Evolutionary conservation across 2,888 invertebrate species (phyloP).

Genomic region (Dioctria linearis): DNA sequence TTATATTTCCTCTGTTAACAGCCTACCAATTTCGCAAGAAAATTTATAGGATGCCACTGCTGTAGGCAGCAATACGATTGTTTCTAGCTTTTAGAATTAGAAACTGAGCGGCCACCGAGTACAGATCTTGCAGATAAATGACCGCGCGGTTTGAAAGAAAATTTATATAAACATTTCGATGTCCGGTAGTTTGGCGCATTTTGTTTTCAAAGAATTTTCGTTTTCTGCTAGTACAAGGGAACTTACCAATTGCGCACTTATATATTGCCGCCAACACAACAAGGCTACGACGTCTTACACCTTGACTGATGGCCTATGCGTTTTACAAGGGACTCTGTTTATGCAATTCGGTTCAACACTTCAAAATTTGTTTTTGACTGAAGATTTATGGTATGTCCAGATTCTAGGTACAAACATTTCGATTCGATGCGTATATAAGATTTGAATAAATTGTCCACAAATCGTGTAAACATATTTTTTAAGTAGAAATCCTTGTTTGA

Average conservation of each 20-base stretch:
- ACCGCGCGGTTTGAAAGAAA: not conserved
- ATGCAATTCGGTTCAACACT: not conserved
- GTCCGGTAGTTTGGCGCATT: slow-evolving; percentile 6
- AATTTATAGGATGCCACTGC: slow-evolving; percentile 7
- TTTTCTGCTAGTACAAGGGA: not conserved
- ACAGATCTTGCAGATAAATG: slow-evolving; percentile 23
- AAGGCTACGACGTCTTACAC: not conserved
- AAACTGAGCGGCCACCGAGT: slow-evolving; percentile 1
- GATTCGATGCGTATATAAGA: not conserved
- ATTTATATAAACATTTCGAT: not conserved
- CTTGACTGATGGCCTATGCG: slow-evolving; percentile 8
- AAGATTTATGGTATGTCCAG: slow-evolving; percentile 1
- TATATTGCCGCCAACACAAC: not conserved
- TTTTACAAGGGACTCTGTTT: not conserved
- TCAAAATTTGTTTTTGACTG: not conserved
- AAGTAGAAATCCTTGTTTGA: slow-evolving; percentile 12
- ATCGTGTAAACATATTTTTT: slow-evolving; percentile 27
- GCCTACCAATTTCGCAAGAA: slow-evolving; percentile 14
- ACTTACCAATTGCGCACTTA: not conserved
- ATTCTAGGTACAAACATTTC: not conserved
- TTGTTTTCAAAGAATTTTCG: not conserved
- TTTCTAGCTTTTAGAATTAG: slow-evolving; percentile 26
- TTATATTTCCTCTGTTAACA: not conserved
- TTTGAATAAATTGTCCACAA: slow-evolving; percentile 18
- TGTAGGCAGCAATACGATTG: slow-evolving; percentile 5